Percentiles rank a stretch among this genome's conserved stretches.
phyloP scores from a whole-genome alignment of 2,888 invertebrate genomes.

The Machimus atricapillus region DNA sequence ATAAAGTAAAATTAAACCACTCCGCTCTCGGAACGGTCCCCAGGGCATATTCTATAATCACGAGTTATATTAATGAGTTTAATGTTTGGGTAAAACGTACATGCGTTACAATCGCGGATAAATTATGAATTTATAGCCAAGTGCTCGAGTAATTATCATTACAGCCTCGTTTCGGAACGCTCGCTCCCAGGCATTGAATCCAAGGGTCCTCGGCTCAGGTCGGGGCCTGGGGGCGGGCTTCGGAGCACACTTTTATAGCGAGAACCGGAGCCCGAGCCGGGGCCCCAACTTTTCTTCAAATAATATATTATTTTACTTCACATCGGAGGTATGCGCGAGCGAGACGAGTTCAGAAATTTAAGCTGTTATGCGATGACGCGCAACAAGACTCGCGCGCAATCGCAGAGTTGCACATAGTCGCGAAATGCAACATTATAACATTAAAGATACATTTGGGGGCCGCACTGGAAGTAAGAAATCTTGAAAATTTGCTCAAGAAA shows the following conservation, averaged over 20 bases:
- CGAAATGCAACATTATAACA: neutral
- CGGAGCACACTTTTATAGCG: slow-evolving; percentile 4
- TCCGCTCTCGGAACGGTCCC: slow-evolving; percentile 33
- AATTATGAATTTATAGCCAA: slow-evolving; percentile 47
- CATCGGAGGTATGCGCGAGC: neutral
- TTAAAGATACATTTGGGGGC: too few relatives aligned
- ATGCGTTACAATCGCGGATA: slow-evolving; percentile 45
- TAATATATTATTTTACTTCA: neutral
- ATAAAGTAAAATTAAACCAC: slow-evolving; percentile 3
- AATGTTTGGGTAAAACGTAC: slow-evolving; percentile 48
- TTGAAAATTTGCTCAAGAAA: neutral
- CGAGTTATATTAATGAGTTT: slow-evolving; percentile 60
- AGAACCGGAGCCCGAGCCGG: neutral
- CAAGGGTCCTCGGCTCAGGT: slow-evolving; percentile 22
- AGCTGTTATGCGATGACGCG: neutral
- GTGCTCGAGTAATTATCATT: slow-evolving; percentile 45
- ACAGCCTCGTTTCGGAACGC: slow-evolving; percentile 39
- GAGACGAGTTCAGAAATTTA: neutral
- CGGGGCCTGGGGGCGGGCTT: slow-evolving; percentile 21
- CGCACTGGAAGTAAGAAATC: neutral
- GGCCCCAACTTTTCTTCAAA: neutral
- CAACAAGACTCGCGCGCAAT: neutral
- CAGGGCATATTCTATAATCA: slow-evolving; percentile 56
- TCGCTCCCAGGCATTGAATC: slow-evolving; percentile 16
- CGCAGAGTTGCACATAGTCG: neutral